Evolutionary conservation across 2,113 vertebrate genomes (phyloP), one percentile per base, ranked within the genome.

Genomic region (Mystacornis crossleyi): DNA sequence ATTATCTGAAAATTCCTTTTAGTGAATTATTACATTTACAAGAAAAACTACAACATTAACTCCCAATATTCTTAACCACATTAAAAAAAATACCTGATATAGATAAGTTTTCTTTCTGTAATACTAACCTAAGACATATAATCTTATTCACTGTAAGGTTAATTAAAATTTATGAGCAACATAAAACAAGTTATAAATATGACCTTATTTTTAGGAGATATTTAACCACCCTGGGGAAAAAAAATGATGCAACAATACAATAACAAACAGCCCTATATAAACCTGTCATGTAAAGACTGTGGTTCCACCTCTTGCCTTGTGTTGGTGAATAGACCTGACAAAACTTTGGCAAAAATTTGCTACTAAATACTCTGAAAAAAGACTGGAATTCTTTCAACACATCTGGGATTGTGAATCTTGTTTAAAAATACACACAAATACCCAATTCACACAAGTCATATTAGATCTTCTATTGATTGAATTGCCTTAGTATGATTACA

Each of bases 191-290:
- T 45, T 75, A 55, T 10, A 83, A 91, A 74, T 45, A 70, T 13
- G 3, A 8, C 5, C 62, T 10, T 28, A 66, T 33, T 71, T 54
- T 66, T 71, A 62, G 7, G 18, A 51, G 16, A 14, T 29, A 57
- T 38, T 82, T 93, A 86, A 57, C 21, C 4, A 53, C 6, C 2
- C 6, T 40, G 28, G 4, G 14, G 2, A 43, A 43, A 66, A 31
- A 66, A 31, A 20, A 6, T 0, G 4, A 9, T 47, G 6, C 24
- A 65, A 31, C 3, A 51, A 47, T 31, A 2, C 18, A 69, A 18
- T 19, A 34, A 15, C 6, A 84, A 92, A 28, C 5, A 53, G 38
- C 2, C 2, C 2, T 28, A 3, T 20, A 72, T 29, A 60, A 88
- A 92, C 4, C 13, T 81, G 4, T 38, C 19, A 47, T 21, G 12